Conservation (phyloP, 2,888 invertebrate genomes). For the Pristionchus exspectatus region DNA sequence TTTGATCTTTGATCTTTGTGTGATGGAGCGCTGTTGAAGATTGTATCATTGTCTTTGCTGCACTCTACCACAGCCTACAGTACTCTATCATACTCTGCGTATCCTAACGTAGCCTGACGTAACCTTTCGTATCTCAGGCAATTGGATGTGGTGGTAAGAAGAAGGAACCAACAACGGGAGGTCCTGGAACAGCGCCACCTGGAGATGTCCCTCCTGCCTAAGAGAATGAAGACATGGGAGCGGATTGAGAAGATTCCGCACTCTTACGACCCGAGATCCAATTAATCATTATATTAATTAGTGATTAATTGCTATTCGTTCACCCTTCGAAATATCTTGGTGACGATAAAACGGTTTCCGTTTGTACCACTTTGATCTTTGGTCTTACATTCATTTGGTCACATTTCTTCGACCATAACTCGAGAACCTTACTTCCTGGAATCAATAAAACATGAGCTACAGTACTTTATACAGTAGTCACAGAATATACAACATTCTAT, state of each 20-base stretch:
- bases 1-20: neutral
- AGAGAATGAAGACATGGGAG: neutral
- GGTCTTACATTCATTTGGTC: neutral
- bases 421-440: too few relatives aligned
- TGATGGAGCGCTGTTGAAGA: too few relatives aligned
- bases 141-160: neutral
- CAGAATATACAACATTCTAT: too few relatives aligned
- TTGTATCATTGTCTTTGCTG: too few relatives aligned
- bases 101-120: neutral
- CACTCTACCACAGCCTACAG: too few relatives aligned
- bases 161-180: neutral
- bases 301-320: neutral
- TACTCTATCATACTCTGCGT: neutral
- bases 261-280: conserved; percentile 6
- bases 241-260: neutral
- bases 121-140: neutral
- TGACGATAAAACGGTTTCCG: neutral
- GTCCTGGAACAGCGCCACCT: neutral
- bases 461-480: too few relatives aligned
- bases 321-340: neutral
- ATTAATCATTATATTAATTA: neutral
- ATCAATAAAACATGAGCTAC: too few relatives aligned
- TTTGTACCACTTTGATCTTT: neutral
- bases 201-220: neutral
- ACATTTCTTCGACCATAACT: neutral